Percentiles rank a stretch among this genome's conserved stretches.
These are phyloP conservation scores for Cabera pusaria DNA, from an alignment of 2,888 invertebrate genomes.

Conservation along the genomic window DNA sequence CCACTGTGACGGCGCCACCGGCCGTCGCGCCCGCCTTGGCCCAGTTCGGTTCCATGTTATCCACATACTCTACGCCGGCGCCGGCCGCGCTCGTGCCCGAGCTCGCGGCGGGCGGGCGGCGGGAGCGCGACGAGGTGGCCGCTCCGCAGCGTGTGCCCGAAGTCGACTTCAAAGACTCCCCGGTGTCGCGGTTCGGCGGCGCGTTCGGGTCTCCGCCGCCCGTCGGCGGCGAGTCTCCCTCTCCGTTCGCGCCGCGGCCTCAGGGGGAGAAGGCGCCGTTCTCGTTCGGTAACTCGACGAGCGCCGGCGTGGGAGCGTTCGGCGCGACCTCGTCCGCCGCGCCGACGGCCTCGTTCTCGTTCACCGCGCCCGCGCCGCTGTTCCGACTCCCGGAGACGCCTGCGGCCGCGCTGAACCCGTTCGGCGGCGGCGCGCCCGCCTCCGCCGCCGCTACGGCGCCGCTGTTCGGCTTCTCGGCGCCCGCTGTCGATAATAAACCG, in stretches of 20 bases:
- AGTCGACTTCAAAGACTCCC: slow-evolving; percentile 33
- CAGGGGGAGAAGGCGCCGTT: not conserved
- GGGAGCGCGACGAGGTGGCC: no score
- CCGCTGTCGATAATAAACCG: slow-evolving; percentile 48
- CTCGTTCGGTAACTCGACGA: not conserved
- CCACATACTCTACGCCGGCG: no score
- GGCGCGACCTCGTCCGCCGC: not conserved
- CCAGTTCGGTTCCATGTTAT: no score
- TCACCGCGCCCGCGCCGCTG: no score
- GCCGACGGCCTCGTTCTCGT: not conserved
- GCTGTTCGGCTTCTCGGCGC: slow-evolving; percentile 56
- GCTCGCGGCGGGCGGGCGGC: slow-evolving; percentile 38
- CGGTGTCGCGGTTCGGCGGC: slow-evolving; percentile 9
- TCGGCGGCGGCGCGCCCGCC: slow-evolving; percentile 10
- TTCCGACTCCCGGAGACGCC: no score
- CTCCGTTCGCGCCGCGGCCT: not conserved
- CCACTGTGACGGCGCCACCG: no score
- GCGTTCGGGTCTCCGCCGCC: not conserved
- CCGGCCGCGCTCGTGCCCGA: slow-evolving; percentile 36
- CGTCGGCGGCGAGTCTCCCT: not conserved
- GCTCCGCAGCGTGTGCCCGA: no score
- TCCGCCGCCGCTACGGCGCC: slow-evolving; percentile 33
- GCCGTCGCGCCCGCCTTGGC: no score
- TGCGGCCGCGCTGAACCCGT: no score
- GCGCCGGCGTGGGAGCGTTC: not conserved